Conservation (phyloP, 2,888 invertebrate genomes). For the Laothoe populi region DNA sequence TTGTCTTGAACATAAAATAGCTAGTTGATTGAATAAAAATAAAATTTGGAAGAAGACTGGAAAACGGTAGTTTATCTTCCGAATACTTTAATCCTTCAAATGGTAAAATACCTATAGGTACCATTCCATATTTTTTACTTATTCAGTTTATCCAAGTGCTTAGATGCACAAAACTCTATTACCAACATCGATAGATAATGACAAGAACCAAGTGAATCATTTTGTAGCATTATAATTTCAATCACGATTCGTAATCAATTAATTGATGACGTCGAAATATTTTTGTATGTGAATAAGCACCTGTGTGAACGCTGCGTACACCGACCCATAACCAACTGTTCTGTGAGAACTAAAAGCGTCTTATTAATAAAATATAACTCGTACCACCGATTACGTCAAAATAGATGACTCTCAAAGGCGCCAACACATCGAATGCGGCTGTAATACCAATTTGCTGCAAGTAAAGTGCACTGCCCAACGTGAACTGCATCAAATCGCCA, state of each 20-base stretch:
- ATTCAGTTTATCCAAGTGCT: not conserved
- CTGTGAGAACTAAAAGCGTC: constrained; percentile 55
- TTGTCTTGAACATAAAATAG: not conserved
- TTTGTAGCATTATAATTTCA: not conserved
- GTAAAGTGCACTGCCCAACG: constrained; percentile 45
- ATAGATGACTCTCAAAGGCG: constrained; percentile 58
- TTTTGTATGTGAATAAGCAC: not conserved
- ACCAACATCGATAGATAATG: not conserved
- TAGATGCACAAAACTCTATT: not conserved
- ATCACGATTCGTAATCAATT: not conserved
- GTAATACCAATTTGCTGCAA: constrained; percentile 63
- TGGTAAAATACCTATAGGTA: too few relatives aligned
- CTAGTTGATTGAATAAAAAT: not conserved
- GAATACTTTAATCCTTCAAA: not conserved
- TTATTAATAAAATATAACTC: constrained; percentile 65
- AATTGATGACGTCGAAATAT: not conserved
- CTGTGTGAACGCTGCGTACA: constrained; percentile 8
- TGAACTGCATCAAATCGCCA: constrained; percentile 22
- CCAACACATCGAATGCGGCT: constrained; percentile 62
- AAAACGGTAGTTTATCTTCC: not conserved
- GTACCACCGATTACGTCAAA: constrained; percentile 55
- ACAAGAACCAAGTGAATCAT: not conserved
- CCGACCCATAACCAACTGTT: constrained; percentile 30
- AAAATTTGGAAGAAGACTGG: not conserved
- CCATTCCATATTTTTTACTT: too few relatives aligned